phyloP scores from a whole-genome alignment of 1,140 invertebrate species.

The Chlorops oryzae region DNA sequence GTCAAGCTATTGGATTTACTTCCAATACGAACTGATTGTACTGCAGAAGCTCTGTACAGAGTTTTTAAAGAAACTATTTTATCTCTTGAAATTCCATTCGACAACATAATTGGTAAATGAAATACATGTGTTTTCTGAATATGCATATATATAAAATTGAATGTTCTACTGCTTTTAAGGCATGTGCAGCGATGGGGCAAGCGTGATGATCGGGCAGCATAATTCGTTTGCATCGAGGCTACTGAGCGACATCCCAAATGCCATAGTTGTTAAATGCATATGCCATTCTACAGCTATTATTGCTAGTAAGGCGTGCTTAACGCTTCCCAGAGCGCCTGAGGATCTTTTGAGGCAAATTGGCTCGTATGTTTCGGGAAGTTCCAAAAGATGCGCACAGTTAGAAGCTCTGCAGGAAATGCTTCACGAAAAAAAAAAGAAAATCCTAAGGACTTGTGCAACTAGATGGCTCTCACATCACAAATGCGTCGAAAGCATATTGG shows the following conservation, averaged over 20 bases:
- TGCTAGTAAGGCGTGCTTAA: constrained; percentile 1
- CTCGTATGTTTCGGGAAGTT: background rate
- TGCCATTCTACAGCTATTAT: constrained; percentile 4
- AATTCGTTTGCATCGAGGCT: constrained; percentile 7
- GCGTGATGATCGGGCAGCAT: background rate
- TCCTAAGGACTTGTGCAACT: constrained; percentile 3
- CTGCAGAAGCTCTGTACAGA: constrained; percentile 3
- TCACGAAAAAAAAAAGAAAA: background rate
- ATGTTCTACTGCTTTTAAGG: background rate
- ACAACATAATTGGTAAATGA: constrained; percentile 5
- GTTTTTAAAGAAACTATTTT: background rate
- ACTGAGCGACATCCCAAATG: background rate
- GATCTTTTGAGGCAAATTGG: background rate
- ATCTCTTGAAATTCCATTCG: background rate
- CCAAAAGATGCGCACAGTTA: background rate
- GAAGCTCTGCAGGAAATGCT: background rate
- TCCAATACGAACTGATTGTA: background rate
- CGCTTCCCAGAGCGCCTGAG: constrained; percentile 1
- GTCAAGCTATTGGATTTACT: constrained; percentile 1
- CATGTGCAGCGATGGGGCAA: constrained; percentile 3
- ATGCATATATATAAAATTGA: background rate
- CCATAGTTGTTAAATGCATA: constrained; percentile 2
- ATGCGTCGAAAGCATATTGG: background rate
- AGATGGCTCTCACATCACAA: constrained; percentile 3
- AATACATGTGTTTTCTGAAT: background rate